Conservation (phyloP, 2,797 vertebrate species). For the Ceyx erithaca region DNA sequence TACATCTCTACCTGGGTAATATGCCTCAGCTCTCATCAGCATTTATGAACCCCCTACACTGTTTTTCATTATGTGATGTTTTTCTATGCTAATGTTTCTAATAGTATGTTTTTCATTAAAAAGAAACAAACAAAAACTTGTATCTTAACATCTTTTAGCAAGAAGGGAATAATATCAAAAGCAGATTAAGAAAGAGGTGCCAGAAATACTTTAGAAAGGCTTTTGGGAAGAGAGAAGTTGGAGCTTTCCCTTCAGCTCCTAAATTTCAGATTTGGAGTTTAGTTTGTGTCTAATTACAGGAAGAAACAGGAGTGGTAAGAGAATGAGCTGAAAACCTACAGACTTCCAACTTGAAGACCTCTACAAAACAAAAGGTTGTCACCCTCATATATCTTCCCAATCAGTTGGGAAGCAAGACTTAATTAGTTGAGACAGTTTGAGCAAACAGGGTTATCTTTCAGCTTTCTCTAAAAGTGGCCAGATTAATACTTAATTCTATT, state of each 20-base stretch:
- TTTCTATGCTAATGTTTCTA: neutral
- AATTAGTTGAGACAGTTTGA: slow-evolving; percentile 32
- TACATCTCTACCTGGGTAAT: slow-evolving; percentile 7
- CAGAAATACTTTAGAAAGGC: neutral
- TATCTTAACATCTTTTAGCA: neutral
- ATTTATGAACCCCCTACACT: neutral
- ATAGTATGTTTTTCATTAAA: neutral
- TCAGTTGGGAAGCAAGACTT: slow-evolving; percentile 27
- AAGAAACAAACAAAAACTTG: neutral
- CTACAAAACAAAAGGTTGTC: neutral
- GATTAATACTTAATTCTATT: slow-evolving; percentile 24
- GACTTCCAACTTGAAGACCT: neutral
- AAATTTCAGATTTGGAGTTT: neutral
- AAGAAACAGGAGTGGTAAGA: neutral
- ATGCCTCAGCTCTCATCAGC: neutral
- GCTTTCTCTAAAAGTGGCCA: neutral
- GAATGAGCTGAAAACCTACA: neutral
- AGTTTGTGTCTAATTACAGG: neutral
- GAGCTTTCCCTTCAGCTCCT: neutral
- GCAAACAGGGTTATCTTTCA: neutral
- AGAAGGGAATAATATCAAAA: neutral
- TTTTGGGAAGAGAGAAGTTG: neutral
- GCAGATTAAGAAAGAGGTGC: neutral
- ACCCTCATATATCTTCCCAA: neutral
- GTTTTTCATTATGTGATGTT: neutral